These are phyloP conservation scores for Rhodeus uyekii DNA, from an alignment of 2,797 vertebrate genomes.

Conservation along the genomic window DNA sequence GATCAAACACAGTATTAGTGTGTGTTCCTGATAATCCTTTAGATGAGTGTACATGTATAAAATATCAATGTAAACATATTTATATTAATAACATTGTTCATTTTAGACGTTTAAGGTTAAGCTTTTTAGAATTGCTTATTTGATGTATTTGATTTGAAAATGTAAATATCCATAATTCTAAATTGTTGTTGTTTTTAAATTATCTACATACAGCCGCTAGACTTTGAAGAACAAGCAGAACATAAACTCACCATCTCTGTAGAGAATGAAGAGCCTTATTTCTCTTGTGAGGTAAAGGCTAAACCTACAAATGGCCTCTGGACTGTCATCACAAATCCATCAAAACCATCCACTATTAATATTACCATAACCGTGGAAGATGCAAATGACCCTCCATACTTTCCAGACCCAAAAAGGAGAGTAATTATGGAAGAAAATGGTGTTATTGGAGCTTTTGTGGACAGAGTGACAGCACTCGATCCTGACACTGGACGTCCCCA, in stretches of 20 bases:
- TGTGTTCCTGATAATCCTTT: no score
- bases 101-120: not conserved
- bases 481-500: conserved; percentile 56
- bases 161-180: not conserved
- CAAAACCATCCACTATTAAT: conserved; percentile 22
- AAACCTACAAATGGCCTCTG: conserved; percentile 61
- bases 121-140: not conserved
- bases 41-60: no score
- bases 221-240: conserved; percentile 64
- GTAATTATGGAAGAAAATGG: conserved; percentile 62
- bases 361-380: conserved; percentile 67
- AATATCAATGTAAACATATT: not conserved
- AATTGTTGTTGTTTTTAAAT: not conserved
- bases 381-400: conserved; percentile 67
- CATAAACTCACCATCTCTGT: conserved; percentile 63
- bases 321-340: conserved; percentile 52
- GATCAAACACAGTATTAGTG: no score
- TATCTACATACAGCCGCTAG: conserved; percentile 61
- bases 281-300: conserved; percentile 66
- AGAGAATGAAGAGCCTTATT: conserved; percentile 65
- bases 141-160: not conserved
- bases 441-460: conserved; percentile 60
- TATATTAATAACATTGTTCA: not conserved
- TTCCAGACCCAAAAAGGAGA: conserved; percentile 49
- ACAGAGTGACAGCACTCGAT: conserved; percentile 64